A percentile compares a stretch with the other conserved stretches of the same genome.
These are phyloP conservation scores for Melitaea athalia DNA, from an alignment of 2,888 invertebrate species.

Conservation along the genomic window DNA sequence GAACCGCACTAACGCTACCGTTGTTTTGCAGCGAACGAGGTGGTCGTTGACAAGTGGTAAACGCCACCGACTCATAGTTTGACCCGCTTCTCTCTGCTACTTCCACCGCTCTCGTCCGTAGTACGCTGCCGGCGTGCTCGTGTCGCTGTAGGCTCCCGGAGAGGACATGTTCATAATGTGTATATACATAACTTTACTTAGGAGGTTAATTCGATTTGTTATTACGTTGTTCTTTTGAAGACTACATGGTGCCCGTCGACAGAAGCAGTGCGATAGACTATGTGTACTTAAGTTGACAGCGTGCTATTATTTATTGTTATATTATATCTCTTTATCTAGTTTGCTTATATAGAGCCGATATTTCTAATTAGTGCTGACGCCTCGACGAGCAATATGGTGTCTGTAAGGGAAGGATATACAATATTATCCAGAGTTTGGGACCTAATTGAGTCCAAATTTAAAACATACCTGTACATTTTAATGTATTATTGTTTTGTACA, in stretches of 20 bases:
- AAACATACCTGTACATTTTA: slow-evolving; percentile 84
- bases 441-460: slow-evolving; percentile 77
- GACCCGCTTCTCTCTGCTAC: slow-evolving; percentile 77
- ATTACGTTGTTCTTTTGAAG: slow-evolving; percentile 80
- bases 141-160: slow-evolving; percentile 51
- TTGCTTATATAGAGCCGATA: slow-evolving; percentile 80
- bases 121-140: slow-evolving; percentile 42
- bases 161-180: slow-evolving; percentile 81
- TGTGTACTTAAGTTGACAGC: slow-evolving; percentile 82
- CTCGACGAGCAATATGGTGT: slow-evolving; percentile 82
- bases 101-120: slow-evolving; percentile 69
- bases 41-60: slow-evolving; percentile 87
- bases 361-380: slow-evolving; percentile 79
- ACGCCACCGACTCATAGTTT: slow-evolving; percentile 77
- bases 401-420: slow-evolving; percentile 80
- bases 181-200: slow-evolving; percentile 79
- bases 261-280: slow-evolving; percentile 79
- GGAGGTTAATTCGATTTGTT: slow-evolving; percentile 81
- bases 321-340: slow-evolving; percentile 79
- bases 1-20: slow-evolving; percentile 70
- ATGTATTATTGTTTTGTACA: slow-evolving; percentile 84
- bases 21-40: slow-evolving; percentile 87
- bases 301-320: slow-evolving; percentile 80
- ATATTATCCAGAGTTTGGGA: slow-evolving; percentile 79
- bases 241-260: slow-evolving; percentile 82